Conservation (phyloP, 2,888 invertebrate genomes). For the Phragmatobia fuliginosa region DNA sequence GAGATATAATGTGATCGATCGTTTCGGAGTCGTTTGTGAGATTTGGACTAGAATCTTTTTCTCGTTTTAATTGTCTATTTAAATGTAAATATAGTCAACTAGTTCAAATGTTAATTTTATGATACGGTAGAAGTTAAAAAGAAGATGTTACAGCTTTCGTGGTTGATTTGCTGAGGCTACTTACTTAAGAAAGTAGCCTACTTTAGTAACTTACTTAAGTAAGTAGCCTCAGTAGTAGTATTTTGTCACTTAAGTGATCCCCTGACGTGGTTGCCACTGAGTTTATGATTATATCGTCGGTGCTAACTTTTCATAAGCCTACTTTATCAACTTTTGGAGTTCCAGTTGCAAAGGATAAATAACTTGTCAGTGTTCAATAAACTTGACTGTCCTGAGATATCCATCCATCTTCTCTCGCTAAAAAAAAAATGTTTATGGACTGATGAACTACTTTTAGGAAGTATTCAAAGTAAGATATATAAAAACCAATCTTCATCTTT, state of each 20-base stretch:
- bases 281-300: not conserved
- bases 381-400: not conserved
- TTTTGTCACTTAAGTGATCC: too few relatives aligned
- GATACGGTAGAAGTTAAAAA: not conserved
- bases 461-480: too few relatives aligned
- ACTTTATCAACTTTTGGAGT: not conserved
- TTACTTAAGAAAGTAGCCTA: too few relatives aligned
- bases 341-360: not conserved
- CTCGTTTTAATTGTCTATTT: not conserved
- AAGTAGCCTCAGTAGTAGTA: too few relatives aligned
- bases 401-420: too few relatives aligned
- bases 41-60: not conserved
- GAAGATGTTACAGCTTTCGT: not conserved
- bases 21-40: conserved; percentile 1
- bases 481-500: too few relatives aligned
- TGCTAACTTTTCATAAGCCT: not conserved
- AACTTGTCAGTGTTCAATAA: not conserved
- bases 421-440: too few relatives aligned
- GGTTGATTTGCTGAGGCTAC: too few relatives aligned
- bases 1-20: not conserved
- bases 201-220: too few relatives aligned
- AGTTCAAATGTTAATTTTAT: not conserved
- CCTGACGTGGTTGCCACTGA: not conserved
- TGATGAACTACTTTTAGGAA: too few relatives aligned
- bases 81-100: not conserved